Evolutionary conservation across 2,797 vertebrate species (phyloP).

Genomic region (Saxicola maurus): DNA sequence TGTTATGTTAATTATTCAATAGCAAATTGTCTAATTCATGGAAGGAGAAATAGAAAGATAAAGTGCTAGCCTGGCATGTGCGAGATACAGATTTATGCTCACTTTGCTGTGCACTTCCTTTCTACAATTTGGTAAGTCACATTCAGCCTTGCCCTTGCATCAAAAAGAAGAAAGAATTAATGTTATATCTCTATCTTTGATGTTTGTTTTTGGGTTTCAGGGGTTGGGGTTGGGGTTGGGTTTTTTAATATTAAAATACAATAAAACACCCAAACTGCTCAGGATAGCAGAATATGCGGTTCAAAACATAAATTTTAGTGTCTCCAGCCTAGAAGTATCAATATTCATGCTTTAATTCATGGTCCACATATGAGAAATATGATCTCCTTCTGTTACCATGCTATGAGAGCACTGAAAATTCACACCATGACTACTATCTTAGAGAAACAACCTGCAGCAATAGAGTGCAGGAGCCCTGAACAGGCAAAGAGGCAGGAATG

Average conservation of each 20-base stretch:
- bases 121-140: neutral
- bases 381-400: neutral
- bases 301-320: too few relatives aligned
- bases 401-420: neutral
- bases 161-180: neutral
- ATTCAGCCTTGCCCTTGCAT: neutral
- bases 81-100: neutral
- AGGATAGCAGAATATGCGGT: too few relatives aligned
- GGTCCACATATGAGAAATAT: neutral
- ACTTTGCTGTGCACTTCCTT: neutral
- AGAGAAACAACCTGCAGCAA: neutral
- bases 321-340: neutral
- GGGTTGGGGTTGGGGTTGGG: rapidly evolving
- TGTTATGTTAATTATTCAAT: neutral
- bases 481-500: neutral
- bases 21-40: neutral
- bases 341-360: neutral
- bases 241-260: neutral
- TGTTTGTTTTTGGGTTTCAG: rapidly evolving
- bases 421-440: neutral
- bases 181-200: neutral
- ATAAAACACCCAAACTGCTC: too few relatives aligned
- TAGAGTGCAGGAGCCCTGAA: neutral
- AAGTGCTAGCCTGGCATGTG: neutral
- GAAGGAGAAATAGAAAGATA: neutral